These are phyloP conservation scores for Prochilodus magdalenae DNA, from an alignment of 2,113 vertebrate genomes.

Conservation along the genomic window DNA sequence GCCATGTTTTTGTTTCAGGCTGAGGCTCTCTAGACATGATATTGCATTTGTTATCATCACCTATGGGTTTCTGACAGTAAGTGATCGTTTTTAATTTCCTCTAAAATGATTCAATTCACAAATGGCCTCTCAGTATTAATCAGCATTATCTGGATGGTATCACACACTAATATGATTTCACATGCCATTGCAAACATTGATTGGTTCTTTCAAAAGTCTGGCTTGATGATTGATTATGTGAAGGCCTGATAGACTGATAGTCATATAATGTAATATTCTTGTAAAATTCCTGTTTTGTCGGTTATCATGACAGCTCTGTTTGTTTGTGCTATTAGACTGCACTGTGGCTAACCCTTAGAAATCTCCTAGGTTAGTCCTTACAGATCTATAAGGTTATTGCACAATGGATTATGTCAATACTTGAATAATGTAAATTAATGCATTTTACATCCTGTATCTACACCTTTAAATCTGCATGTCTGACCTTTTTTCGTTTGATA, in stretches of 20 bases:
- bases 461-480: no score
- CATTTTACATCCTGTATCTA: no score
- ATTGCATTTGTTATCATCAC: slow-evolving; percentile 6
- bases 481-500: no score
- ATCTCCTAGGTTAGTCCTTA: no score
- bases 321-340: no score
- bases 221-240: not conserved
- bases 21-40: not conserved
- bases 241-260: not conserved
- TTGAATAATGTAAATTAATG: no score
- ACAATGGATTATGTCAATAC: no score
- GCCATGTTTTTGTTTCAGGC: not conserved
- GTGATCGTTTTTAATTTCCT: slow-evolving; percentile 7
- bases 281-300: no score
- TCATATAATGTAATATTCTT: no score
- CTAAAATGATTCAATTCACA: not conserved
- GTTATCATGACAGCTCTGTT: no score
- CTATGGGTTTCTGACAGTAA: not conserved
- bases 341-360: no score
- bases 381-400: no score
- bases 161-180: not conserved
- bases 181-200: not conserved
- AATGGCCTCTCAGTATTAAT: not conserved
- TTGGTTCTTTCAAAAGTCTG: not conserved
- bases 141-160: not conserved